Conservation (phyloP, 1,140 invertebrate species). For the Anoplophora glabripennis region DNA sequence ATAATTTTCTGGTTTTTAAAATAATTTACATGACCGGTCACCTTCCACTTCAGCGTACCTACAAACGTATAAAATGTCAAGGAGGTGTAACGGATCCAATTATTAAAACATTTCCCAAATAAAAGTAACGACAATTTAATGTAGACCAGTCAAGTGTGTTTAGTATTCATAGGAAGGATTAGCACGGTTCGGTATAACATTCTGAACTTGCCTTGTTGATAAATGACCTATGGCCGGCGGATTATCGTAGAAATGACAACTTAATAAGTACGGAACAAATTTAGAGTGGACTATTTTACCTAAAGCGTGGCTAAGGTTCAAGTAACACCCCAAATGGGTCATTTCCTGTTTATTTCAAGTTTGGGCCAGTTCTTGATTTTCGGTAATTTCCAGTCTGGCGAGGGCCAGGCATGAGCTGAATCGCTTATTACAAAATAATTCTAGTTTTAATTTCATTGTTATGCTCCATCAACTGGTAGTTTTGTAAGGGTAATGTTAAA, state of each 20-base stretch:
- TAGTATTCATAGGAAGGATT: constrained; percentile 14
- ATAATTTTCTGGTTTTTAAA: too few species aligned
- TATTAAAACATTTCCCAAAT: constrained; percentile 18
- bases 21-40: too few species aligned
- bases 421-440: too few species aligned
- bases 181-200: constrained; percentile 15
- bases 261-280: constrained; percentile 27
- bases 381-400: not conserved
- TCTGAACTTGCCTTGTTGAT: constrained; percentile 26
- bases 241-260: constrained; percentile 25
- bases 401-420: too few species aligned
- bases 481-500: too few species aligned
- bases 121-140: constrained; percentile 31
- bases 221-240: constrained; percentile 28
- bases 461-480: too few species aligned
- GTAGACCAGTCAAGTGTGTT: constrained; percentile 25
- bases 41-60: too few species aligned
- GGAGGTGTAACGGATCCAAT: constrained; percentile 15
- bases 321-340: constrained; percentile 12
- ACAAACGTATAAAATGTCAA: not conserved
- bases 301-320: constrained; percentile 4
- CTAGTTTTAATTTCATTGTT: too few species aligned
- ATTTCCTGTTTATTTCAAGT: constrained; percentile 21
- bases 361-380: constrained; percentile 19
- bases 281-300: constrained; percentile 2